Conservation (phyloP, 2,797 vertebrate species). For the Apogon hyalosoma region DNA sequence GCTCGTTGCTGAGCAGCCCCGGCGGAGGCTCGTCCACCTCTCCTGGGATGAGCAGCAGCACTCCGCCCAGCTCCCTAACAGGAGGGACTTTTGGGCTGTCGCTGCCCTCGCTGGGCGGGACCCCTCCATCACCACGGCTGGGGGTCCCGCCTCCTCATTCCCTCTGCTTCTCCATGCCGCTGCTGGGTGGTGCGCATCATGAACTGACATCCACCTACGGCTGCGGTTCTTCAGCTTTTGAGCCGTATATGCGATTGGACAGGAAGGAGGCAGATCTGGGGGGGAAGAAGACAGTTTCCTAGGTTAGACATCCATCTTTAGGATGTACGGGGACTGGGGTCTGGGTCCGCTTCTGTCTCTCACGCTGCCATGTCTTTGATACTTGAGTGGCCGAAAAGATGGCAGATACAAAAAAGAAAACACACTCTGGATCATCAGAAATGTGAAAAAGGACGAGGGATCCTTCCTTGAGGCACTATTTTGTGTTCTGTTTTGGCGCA, state of each 20-base stretch:
- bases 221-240: slow-evolving; percentile 91
- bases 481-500: slow-evolving; percentile 55
- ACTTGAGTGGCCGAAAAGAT: slow-evolving; percentile 19
- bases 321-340: slow-evolving; percentile 6
- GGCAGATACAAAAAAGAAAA: slow-evolving; percentile 12
- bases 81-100: slow-evolving; percentile 83
- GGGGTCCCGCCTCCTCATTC: slow-evolving; percentile 78
- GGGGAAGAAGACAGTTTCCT: slow-evolving; percentile 88
- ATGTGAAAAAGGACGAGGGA: slow-evolving; percentile 25
- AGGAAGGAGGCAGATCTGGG: slow-evolving; percentile 83
- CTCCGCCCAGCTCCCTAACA: slow-evolving; percentile 63
- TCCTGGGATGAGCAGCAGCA: slow-evolving; percentile 66
- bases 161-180: slow-evolving; percentile 87
- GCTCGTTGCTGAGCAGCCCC: slow-evolving; percentile 76
- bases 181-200: slow-evolving; percentile 85
- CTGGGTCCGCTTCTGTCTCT: slow-evolving; percentile 7
- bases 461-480: slow-evolving; percentile 41
- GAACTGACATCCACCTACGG: slow-evolving; percentile 86
- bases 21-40: slow-evolving; percentile 74
- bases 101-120: slow-evolving; percentile 81
- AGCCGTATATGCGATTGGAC: slow-evolving; percentile 91
- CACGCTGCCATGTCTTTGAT: slow-evolving; percentile 25
- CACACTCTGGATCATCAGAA: slow-evolving; percentile 27
- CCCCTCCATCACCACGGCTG: slow-evolving; percentile 82
- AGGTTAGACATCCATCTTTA: slow-evolving; percentile 47